Conservation (phyloP, 2,888 invertebrate species). For the Mimachlamys varia region DNA sequence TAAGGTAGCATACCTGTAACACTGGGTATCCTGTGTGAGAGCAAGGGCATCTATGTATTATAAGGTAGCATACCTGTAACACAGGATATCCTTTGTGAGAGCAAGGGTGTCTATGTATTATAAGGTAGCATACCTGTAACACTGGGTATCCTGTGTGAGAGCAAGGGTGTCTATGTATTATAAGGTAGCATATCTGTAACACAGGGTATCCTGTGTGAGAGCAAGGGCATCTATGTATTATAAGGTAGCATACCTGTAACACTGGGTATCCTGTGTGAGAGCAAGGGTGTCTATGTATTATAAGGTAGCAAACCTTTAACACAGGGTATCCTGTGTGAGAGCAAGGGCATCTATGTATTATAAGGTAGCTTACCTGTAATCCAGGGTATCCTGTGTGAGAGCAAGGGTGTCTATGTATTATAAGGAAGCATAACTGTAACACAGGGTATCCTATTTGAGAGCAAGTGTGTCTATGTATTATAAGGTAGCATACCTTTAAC, state of each 20-base stretch:
- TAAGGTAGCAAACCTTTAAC: constrained; percentile 39
- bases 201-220: constrained; percentile 41
- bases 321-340: constrained; percentile 42
- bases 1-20: constrained; percentile 38
- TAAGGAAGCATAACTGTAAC: constrained; percentile 37
- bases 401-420: too few species aligned
- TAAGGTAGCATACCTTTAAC: constrained; percentile 40
- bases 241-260: constrained; percentile 38
- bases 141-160: constrained; percentile 42
- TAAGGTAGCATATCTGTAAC: constrained; percentile 37
- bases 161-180: background rate
- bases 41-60: too few species aligned
- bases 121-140: constrained; percentile 40
- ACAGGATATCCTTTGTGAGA: constrained; percentile 42
- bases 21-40: constrained; percentile 40
- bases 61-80: constrained; percentile 38
- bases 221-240: too few species aligned
- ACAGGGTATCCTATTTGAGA: constrained; percentile 42
- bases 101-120: too few species aligned
- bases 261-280: constrained; percentile 42
- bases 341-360: too few species aligned
- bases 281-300: too few species aligned
- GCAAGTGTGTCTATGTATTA: background rate
- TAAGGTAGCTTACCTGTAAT: constrained; percentile 38
- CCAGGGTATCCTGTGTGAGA: constrained; percentile 40